Percentiles rank a stretch among this genome's conserved stretches.
Conservation (phyloP, 2,888 invertebrate species). For the Archaeoteleia sp. region DNA sequence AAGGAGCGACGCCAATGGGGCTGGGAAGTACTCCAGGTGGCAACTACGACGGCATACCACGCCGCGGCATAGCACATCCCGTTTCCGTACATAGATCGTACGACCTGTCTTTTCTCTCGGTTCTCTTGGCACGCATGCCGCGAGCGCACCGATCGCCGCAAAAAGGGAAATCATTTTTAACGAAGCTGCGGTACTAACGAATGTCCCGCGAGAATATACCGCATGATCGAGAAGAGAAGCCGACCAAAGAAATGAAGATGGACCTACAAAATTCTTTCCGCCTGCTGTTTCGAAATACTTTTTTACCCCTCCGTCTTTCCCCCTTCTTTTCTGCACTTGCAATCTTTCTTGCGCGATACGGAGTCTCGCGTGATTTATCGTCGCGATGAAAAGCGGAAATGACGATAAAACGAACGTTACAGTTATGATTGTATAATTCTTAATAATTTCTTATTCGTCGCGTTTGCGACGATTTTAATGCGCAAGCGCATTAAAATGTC, state of each 20-base stretch:
- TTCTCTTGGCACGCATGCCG: slow-evolving; percentile 48
- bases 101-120: slow-evolving; percentile 47
- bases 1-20: slow-evolving; percentile 18
- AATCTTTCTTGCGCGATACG: no score
- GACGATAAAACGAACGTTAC: no score
- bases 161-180: slow-evolving; percentile 68
- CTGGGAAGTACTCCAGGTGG: slow-evolving; percentile 52
- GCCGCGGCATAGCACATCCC: slow-evolving; percentile 58
- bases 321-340: slow-evolving; percentile 11
- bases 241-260: slow-evolving; percentile 36
- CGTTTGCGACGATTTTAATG: no score
- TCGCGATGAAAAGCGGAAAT: no score
- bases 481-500: no score
- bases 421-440: no score
- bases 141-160: slow-evolving; percentile 50
- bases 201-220: slow-evolving; percentile 51
- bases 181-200: slow-evolving; percentile 57
- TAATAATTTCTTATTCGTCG: no score
- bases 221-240: slow-evolving; percentile 36
- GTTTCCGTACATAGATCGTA: slow-evolving; percentile 67
- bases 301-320: slow-evolving; percentile 10
- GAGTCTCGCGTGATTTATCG: no score
- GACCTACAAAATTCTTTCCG: slow-evolving; percentile 44
- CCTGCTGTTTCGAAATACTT: slow-evolving; percentile 28
- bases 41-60: slow-evolving; percentile 49